These are phyloP conservation scores for Cetoscarus ocellatus DNA, from an alignment of 2,797 vertebrate species.

Conservation along the genomic window DNA sequence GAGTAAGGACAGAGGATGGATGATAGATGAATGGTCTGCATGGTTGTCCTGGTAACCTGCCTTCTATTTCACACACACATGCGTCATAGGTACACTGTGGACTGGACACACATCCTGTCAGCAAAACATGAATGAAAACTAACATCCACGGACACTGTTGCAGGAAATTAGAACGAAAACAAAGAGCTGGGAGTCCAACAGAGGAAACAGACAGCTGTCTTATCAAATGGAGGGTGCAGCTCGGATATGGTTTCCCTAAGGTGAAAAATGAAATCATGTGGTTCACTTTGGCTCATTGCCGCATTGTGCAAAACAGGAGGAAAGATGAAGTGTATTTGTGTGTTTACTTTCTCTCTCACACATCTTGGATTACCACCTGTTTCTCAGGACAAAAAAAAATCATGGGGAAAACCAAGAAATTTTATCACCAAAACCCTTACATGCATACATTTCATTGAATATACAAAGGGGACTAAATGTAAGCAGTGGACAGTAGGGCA, in stretches of 20 bases:
- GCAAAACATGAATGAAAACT: conserved; percentile 28
- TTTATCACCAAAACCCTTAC: no score
- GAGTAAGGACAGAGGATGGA: conserved; percentile 7
- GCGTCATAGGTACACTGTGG: conserved; percentile 6
- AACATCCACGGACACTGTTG: conserved; percentile 1
- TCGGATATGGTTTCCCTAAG: conserved; percentile 36
- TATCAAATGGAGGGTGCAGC: conserved; percentile 16
- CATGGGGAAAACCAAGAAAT: no score
- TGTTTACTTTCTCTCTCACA: conserved; percentile 39
- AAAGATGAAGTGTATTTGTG: conserved; percentile 28
- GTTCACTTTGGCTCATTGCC: conserved; percentile 27
- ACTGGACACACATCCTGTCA: conserved; percentile 3
- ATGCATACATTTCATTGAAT: no score
- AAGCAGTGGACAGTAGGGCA: no score
- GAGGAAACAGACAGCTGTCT: conserved; percentile 46
- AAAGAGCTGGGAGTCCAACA: not conserved
- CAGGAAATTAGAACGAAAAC: conserved; percentile 16
- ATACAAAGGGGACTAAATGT: no score
- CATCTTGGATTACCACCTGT: conserved; percentile 62
- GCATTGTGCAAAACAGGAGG: conserved; percentile 27
- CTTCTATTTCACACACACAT: conserved; percentile 16
- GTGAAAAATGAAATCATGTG: conserved; percentile 59
- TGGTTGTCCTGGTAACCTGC: conserved; percentile 33
- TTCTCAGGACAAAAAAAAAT: no score
- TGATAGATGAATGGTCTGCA: conserved; percentile 27